These are phyloP conservation scores for Puma concolor DNA, from an alignment of 2,113 vertebrate genomes.

Conservation along the genomic window DNA sequence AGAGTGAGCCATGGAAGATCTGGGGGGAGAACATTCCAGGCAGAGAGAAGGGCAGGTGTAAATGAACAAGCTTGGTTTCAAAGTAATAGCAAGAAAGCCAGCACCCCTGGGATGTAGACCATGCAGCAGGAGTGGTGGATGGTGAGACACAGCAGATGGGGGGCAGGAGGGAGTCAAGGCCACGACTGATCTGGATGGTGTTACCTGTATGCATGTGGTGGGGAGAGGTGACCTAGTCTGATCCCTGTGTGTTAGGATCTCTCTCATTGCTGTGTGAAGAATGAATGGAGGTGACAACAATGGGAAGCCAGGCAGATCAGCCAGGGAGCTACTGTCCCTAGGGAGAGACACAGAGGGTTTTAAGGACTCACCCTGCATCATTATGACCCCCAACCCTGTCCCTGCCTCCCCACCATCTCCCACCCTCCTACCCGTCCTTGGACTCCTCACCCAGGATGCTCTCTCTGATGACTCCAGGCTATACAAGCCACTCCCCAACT, in stretches of 20 bases:
- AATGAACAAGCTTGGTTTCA: background rate
- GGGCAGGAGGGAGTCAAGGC: too few relatives aligned
- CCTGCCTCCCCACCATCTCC: background rate
- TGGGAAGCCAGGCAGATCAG: background rate
- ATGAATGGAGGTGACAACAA: background rate
- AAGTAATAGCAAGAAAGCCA: background rate
- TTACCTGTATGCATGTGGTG: accelerated
- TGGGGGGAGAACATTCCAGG: background rate
- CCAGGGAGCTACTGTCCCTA: background rate
- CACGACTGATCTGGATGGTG: background rate
- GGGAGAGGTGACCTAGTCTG: background rate
- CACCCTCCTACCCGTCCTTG: background rate
- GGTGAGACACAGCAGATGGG: accelerated
- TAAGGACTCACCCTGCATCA: background rate
- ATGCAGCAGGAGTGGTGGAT: background rate
- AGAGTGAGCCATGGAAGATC: background rate
- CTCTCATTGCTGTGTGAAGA: background rate
- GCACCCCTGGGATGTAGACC: background rate
- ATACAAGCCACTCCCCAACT: background rate
- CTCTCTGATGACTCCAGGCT: background rate
- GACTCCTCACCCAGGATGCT: background rate
- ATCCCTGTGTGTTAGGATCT: accelerated
- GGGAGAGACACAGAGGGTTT: background rate
- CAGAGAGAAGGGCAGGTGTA: background rate
- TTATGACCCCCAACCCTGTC: accelerated